Conservation (phyloP, 1,140 invertebrate species). For the Trichomalopsis sarcophagae region DNA sequence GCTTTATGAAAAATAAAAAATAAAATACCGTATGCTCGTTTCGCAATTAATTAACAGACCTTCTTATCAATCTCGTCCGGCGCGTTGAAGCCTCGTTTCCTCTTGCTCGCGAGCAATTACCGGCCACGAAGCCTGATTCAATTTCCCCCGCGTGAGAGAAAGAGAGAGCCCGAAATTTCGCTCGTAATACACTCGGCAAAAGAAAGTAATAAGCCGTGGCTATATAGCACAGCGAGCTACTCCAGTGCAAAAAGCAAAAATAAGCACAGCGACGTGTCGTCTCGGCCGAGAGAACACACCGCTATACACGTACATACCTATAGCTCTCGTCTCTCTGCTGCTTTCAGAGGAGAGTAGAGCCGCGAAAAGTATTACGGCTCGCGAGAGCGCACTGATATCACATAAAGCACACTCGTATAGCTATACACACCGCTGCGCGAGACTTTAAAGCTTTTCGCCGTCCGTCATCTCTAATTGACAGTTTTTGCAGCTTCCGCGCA, state of each 20-base stretch:
- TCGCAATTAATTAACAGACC: not conserved
- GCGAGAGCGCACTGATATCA: conserved; percentile 9
- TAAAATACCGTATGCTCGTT: too few relatives aligned
- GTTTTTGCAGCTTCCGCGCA: too few relatives aligned
- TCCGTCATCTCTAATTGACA: not conserved
- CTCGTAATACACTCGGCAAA: not conserved
- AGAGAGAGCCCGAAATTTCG: not conserved
- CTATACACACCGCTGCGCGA: not conserved
- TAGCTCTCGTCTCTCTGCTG: too few relatives aligned
- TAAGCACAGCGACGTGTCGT: conserved; percentile 2
- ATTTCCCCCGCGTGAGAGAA: not conserved
- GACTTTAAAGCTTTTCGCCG: not conserved
- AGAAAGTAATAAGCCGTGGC: not conserved
- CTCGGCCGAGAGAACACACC: too few relatives aligned
- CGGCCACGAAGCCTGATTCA: not conserved
- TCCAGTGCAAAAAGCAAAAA: not conserved
- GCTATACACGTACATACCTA: not conserved
- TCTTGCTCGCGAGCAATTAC: not conserved
- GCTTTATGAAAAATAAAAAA: too few relatives aligned
- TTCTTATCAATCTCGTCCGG: not conserved
- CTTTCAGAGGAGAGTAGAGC: not conserved
- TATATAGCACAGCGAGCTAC: not conserved
- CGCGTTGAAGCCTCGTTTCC: not conserved
- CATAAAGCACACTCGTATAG: conserved; percentile 4
- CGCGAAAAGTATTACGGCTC: not conserved